Conservation (phyloP, 2,888 invertebrate species). For the Ethmia dodecea region DNA sequence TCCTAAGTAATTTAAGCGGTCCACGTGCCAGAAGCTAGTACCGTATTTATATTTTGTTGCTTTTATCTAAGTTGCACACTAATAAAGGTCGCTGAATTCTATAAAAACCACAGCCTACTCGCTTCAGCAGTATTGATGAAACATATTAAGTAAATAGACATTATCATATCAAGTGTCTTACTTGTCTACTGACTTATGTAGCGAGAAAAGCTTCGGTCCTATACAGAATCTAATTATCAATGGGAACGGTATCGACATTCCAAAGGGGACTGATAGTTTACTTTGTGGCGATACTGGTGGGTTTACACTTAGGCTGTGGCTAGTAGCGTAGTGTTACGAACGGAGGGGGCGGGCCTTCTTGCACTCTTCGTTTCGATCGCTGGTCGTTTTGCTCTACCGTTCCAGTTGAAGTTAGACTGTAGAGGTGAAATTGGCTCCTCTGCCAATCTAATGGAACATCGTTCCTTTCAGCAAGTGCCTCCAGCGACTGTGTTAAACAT, state of each 20-base stretch:
- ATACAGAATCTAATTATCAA: too few relatives aligned
- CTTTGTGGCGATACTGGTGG: too few relatives aligned
- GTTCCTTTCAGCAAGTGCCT: conserved; percentile 56
- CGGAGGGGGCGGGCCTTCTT: conserved; percentile 16
- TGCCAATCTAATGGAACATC: conserved; percentile 76
- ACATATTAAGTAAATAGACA: too few relatives aligned
- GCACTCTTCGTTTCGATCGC: conserved; percentile 25
- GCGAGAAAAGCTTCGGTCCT: too few relatives aligned
- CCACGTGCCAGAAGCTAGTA: too few relatives aligned
- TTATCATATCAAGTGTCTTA: too few relatives aligned
- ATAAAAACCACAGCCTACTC: conserved; percentile 33
- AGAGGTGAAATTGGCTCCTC: conserved; percentile 60
- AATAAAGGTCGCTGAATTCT: conserved; percentile 34
- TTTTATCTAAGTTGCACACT: too few relatives aligned
- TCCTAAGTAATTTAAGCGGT: too few relatives aligned
- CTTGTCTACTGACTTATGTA: too few relatives aligned
- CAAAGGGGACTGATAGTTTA: too few relatives aligned
- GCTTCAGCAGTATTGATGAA: conserved; percentile 22
- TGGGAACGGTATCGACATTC: too few relatives aligned
- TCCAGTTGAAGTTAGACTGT: conserved; percentile 58
- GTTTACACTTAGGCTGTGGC: conserved; percentile 46
- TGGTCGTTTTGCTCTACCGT: conserved; percentile 9
- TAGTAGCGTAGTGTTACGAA: conserved; percentile 28
- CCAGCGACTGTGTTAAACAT: conserved; percentile 56
- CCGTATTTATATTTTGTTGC: too few relatives aligned